Conservation (phyloP, 2,888 invertebrate species). For the Platycheirus albimanus region DNA sequence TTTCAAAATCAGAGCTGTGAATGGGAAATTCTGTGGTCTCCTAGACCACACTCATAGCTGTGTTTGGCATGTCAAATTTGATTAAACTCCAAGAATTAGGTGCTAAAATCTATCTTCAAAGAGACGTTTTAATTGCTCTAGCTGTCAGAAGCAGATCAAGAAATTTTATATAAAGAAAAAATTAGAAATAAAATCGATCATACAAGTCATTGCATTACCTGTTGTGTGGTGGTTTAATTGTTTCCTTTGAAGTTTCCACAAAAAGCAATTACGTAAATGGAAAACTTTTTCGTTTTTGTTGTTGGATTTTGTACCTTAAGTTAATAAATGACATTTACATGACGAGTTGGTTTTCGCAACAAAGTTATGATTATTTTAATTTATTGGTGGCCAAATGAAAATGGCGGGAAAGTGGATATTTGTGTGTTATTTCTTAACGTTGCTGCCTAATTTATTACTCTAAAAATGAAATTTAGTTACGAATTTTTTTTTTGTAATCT, state of each 20-base stretch:
- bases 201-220: conserved; percentile 1
- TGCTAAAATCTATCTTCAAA: conserved; percentile 6
- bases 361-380: neutral
- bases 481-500: too few relatives aligned
- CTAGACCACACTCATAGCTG: conserved; percentile 39
- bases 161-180: neutral
- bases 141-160: conserved; percentile 3
- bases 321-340: neutral
- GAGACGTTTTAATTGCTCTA: conserved; percentile 31
- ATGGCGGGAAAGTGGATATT: too few relatives aligned
- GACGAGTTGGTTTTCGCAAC: neutral
- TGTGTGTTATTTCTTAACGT: too few relatives aligned
- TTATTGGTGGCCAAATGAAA: too few relatives aligned
- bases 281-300: neutral
- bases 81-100: conserved; percentile 8
- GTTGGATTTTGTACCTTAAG: neutral
- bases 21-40: conserved; percentile 15
- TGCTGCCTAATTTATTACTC: too few relatives aligned
- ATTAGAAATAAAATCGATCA: conserved; percentile 20
- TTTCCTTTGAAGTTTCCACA: conserved; percentile 10
- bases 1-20: conserved; percentile 16
- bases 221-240: conserved; percentile 27
- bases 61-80: conserved; percentile 45
- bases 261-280: neutral
- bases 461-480: too few relatives aligned